Evolutionary conservation across 2,797 vertebrate species (phyloP), one percentile per base, ranked within the genome.

Genomic region (Dromococcyx pavoninus): DNA sequence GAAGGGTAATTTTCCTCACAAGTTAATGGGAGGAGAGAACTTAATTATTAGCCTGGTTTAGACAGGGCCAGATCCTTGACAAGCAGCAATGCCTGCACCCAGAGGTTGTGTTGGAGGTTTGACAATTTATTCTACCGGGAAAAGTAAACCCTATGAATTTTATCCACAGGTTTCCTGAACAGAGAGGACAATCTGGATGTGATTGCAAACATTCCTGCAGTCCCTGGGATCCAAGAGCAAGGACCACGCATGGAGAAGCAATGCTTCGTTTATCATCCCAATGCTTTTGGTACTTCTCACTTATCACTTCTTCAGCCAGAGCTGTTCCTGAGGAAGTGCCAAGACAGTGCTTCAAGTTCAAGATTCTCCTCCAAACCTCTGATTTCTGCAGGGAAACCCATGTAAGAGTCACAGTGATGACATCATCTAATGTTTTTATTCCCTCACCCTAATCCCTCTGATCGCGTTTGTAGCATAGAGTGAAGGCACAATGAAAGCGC

Each of bases 1-100:
- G 88, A 86, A 88, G 56, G 32, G 48, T 93, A 88, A 93, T 94
- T 90, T 95, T 93, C 75, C 50, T 84, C 74, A 87, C 33, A 56
- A 84, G 65, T 89, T 91, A 88, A 88, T 78, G 35, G n/a, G 27
- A 77, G 80, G 91, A 72, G 80, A 48, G 0, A 21, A 44, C 70
- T 82, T 65, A 80, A 91, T 90, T 87, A 94, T 91, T 80, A 85
- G 25, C 33, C 39, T 69, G 57, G 33, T 65, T 86, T 84, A 88
- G 67, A 64, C 22, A 53, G 78, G 81, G 54, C 74, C 77, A 50
- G 44, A 71, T 86, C 85, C 76, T 70, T 60, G 64, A 54, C 50
- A 83, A 76, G 73, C 81, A 82, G 53, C 60, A 46, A 53, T 19
- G 17, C 41, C 44, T 58, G 60, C 30, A 35, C 4, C 37, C 41